Evolutionary conservation across 2,113 vertebrate species (phyloP).

Genomic region (Taxidea taxus): DNA sequence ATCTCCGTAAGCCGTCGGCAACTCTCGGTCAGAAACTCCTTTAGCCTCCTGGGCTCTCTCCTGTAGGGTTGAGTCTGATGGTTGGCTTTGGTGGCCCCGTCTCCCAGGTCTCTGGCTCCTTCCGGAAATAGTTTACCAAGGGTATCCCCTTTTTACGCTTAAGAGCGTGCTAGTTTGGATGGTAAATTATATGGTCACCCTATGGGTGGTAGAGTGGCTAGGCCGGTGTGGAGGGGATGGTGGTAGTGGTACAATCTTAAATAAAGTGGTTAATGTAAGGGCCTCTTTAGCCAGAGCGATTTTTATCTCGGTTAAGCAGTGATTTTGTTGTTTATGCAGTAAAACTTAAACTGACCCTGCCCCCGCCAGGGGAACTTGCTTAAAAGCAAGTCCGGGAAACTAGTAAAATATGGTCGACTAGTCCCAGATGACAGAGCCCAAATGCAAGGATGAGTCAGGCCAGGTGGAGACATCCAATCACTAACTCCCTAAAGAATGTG

Average conservation of each 20-base stretch:
- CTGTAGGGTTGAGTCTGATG: fast-evolving
- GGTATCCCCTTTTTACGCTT: neutral
- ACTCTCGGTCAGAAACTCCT: neutral
- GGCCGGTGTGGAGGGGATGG: too few relatives aligned
- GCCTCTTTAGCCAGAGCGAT: too few relatives aligned
- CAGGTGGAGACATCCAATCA: too few relatives aligned
- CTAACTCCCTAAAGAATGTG: too few relatives aligned
- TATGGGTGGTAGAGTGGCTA: neutral
- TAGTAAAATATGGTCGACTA: too few relatives aligned
- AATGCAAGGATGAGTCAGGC: too few relatives aligned
- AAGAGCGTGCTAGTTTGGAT: neutral
- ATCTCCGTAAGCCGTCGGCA: neutral
- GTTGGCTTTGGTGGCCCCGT: fast-evolving
- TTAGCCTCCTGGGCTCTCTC: neutral
- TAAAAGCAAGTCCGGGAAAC: too few relatives aligned
- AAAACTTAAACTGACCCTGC: too few relatives aligned
- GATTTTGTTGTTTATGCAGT: too few relatives aligned
- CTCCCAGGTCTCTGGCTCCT: neutral
- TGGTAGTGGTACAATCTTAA: neutral
- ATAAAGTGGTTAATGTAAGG: neutral
- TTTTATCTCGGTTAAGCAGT: too few relatives aligned
- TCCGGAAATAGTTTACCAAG: neutral
- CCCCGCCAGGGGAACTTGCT: too few relatives aligned
- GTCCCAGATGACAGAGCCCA: too few relatives aligned
- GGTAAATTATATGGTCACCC: neutral